Evolutionary conservation across 1,140 invertebrate species (phyloP), one percentile per base, ranked within the genome.

Genomic region (Papilio machaon): DNA sequence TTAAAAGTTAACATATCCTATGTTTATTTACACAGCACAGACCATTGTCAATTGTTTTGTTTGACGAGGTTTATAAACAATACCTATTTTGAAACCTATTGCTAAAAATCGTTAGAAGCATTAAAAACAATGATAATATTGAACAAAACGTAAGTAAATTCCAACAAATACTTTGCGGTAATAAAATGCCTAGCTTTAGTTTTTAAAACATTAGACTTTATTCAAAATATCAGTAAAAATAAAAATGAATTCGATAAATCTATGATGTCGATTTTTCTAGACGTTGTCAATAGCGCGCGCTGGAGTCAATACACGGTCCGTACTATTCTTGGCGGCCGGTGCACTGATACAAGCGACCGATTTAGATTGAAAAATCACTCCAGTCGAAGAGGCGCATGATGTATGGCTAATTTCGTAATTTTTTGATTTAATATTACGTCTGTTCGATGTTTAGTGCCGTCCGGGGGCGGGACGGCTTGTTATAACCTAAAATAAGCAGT

Each of bases 291-390:
- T 76, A 76, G 52, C 9, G 19, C 46, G 79, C 30, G 15, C 58
- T 81, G 82, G 80, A 83, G 82, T 81, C 82, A 81, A 81, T 81
- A 78, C 46, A 76, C 74, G 74, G 70, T 23, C 74, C 47, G 60
- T 73, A 30, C 46, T 80, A 80, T 80, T 80, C 73, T 58, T 73
- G 60, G 79, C 19, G 30, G 47, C 80, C 46, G 73, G n/a, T 80
- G 49, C 80, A 75, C 23, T 84, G 85, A 83, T 83, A 80, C 70
- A 84, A 79, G 81, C 85, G 83, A 86, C 85, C n/a, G 76, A 81
- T 64, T 83, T 86, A 86, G 83, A 82, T 60, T 60, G 30, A 73
- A 83, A 80, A 80, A 80, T 80, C 70, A 80, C 54, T 80, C 60
- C 38, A 78, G 77, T 49, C 67, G 73, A 35, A 54, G 60, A 60